Percentiles rank a stretch among this genome's conserved stretches.
Conservation (phyloP, 2,113 vertebrate species). For the Cnemophilus loriae region DNA sequence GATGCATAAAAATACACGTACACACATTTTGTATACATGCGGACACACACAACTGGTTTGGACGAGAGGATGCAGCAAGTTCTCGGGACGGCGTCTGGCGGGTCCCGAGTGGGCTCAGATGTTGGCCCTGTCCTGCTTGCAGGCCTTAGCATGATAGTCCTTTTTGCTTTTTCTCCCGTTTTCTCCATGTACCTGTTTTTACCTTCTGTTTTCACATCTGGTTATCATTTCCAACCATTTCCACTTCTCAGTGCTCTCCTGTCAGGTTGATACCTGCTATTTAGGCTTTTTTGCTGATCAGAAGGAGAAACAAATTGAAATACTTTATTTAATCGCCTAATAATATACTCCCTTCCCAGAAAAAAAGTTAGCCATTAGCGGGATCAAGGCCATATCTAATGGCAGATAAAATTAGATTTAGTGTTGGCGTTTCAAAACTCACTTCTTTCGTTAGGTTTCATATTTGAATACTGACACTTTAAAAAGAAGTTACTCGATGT, state of each 20-base stretch:
- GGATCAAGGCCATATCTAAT: not conserved
- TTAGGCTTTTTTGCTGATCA: not conserved
- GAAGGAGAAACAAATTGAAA: not conserved
- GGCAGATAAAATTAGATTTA: not conserved
- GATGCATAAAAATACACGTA: fast-evolving
- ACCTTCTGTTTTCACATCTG: not conserved
- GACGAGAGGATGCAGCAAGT: not conserved
- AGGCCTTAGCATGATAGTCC: not conserved
- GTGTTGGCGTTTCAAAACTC: not conserved
- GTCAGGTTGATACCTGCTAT: not conserved
- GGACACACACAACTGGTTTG: not conserved
- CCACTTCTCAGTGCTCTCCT: not conserved
- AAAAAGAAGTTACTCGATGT: not conserved
- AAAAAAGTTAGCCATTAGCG: not conserved
- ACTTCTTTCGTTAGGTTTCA: not conserved
- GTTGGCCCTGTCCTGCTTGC: not conserved
- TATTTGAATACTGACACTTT: not conserved
- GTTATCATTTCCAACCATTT: not conserved
- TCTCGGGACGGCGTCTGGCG: not conserved
- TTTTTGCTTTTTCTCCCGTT: not conserved
- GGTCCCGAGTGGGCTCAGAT: not conserved
- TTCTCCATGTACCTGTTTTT: not conserved
- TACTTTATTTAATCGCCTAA: not conserved
- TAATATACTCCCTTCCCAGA: not conserved
- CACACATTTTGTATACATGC: fast-evolving